Evolutionary conservation across 2,888 invertebrate genomes (phyloP).

Genomic region (Eupithecia pulchellata): DNA sequence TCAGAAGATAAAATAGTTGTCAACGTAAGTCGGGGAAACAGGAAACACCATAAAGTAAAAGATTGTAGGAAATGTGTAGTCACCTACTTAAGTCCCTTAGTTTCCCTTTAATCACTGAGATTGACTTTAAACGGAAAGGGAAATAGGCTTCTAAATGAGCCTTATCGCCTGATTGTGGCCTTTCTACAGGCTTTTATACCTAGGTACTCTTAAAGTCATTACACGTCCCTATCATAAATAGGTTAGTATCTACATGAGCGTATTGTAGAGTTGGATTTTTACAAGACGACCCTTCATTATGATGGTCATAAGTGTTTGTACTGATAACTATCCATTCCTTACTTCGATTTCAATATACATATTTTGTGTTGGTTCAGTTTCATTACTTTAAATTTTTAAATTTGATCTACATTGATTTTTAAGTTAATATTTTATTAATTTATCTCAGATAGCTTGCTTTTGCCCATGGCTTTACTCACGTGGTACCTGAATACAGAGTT

Average conservation of each 20-base stretch:
- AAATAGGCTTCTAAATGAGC: constrained; percentile 20
- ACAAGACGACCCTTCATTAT: neutral
- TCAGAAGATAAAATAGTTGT: too few relatives aligned
- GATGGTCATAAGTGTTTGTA: neutral
- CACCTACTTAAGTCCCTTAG: neutral
- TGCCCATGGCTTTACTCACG: neutral
- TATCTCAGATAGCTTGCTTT: neutral
- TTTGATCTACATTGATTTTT: neutral
- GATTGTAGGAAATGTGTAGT: neutral
- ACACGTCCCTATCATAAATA: too few relatives aligned
- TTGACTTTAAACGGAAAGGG: constrained; percentile 12
- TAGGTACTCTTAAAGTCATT: neutral
- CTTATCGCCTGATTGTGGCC: constrained; percentile 8
- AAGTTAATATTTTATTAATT: neutral
- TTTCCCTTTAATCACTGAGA: neutral
- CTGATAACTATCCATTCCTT: neutral
- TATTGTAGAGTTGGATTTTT: neutral
- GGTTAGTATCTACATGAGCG: neutral
- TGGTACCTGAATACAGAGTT: neutral
- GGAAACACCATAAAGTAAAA: too few relatives aligned
- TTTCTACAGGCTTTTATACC: neutral
- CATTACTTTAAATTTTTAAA: neutral
- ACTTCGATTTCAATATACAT: too few relatives aligned
- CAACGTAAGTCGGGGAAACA: too few relatives aligned
- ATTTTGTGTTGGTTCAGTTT: too few relatives aligned